Conservation (phyloP, 35 echinoderm and acorn worm species). For the Ptychodera flava region DNA sequence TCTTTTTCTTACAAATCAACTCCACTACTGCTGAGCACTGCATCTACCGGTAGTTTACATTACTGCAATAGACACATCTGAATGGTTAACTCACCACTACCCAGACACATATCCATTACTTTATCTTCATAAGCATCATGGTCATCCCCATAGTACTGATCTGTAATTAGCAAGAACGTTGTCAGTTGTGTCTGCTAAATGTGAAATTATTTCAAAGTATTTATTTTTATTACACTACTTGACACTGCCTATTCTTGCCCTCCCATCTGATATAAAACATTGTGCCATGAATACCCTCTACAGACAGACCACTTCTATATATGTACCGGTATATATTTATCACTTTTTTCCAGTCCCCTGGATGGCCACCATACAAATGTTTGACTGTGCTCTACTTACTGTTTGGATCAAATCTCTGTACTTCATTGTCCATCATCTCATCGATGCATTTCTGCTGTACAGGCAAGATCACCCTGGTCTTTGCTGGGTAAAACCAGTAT, state of each 20-base stretch:
- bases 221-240: too few species aligned
- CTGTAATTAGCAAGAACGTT: too few species aligned
- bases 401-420: constrained; percentile 53
- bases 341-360: too few species aligned
- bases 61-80: not conserved
- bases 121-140: constrained; percentile 59
- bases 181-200: too few species aligned
- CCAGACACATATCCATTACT: constrained; percentile 24
- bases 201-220: too few species aligned
- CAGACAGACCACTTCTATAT: not conserved
- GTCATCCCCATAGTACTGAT: constrained; percentile 76
- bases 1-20: not conserved
- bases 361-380: not conserved
- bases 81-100: not conserved
- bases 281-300: too few species aligned
- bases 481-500: constrained; percentile 88
- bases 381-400: constrained; percentile 38
- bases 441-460: constrained; percentile 81
- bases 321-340: not conserved
- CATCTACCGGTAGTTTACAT: not conserved
- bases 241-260: too few species aligned
- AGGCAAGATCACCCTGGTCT: constrained; percentile 56
- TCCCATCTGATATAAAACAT: constrained; percentile 43
- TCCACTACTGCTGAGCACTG: not conserved
- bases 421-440: constrained; percentile 50